phyloP scores from a whole-genome alignment of 2,888 invertebrate genomes.

The Eupithecia subfuscata region DNA sequence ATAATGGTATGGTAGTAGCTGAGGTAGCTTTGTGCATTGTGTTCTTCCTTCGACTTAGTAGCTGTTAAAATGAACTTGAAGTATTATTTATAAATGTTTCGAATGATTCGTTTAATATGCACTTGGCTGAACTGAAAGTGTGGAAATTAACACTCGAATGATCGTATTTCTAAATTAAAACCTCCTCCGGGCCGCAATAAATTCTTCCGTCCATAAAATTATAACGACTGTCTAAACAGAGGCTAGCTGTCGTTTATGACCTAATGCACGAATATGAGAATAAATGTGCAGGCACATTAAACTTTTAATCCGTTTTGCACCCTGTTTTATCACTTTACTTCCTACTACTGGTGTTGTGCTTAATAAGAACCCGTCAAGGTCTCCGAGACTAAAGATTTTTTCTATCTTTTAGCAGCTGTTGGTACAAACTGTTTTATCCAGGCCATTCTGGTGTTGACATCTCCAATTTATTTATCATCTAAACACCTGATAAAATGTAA shows the following conservation, averaged over 20 bases:
- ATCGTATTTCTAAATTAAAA: constrained; percentile 80
- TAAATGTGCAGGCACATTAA: constrained; percentile 54
- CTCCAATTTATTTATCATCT: not conserved
- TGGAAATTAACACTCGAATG: constrained; percentile 75
- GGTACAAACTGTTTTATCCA: not conserved
- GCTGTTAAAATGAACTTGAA: constrained; percentile 19
- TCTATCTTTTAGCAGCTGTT: not conserved
- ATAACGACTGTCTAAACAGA: constrained; percentile 81
- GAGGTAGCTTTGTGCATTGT: constrained; percentile 69
- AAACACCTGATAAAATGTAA: not conserved
- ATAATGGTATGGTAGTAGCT: constrained; percentile 76
- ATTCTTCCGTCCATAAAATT: constrained; percentile 76
- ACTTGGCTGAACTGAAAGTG: constrained; percentile 55
- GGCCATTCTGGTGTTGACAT: not conserved
- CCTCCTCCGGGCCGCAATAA: constrained; percentile 72
- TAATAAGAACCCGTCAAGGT: not conserved
- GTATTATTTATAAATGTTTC: constrained; percentile 35
- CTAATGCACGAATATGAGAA: constrained; percentile 69
- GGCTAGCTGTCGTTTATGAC: constrained; percentile 76
- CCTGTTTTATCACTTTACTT: constrained; percentile 37
- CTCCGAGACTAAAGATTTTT: not conserved
- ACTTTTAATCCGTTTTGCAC: constrained; percentile 57
- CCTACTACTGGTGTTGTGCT: constrained; percentile 14
- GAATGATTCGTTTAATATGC: constrained; percentile 28
- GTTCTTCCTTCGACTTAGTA: constrained; percentile 39